These are phyloP conservation scores for Mus spicilegus DNA, from an alignment of 2,113 vertebrate species.

Conservation along the genomic window DNA sequence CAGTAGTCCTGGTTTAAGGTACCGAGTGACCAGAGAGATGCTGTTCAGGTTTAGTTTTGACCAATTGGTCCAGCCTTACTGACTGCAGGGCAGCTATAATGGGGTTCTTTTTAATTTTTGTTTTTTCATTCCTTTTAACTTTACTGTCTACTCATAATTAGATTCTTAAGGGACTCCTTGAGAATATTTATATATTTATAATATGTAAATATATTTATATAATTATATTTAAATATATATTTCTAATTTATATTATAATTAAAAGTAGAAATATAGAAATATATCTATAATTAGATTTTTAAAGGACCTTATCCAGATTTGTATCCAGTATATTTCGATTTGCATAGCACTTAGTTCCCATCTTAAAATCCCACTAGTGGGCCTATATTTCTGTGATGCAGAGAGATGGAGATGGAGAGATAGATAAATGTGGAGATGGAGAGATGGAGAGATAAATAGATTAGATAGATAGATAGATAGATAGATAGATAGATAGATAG, in stretches of 20 bases:
- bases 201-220: too few relatives aligned
- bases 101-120: neutral
- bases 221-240: too few relatives aligned
- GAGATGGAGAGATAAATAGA: neutral
- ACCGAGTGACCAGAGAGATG: neutral
- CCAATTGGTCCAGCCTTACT: rapidly evolving
- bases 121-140: neutral
- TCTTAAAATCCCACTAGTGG: neutral
- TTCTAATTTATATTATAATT: too few relatives aligned
- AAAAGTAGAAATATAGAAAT: too few relatives aligned
- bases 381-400: neutral
- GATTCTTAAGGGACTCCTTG: neutral
- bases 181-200: neutral
- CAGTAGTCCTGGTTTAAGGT: neutral
- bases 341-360: neutral
- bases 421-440: neutral
- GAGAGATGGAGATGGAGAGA: neutral
- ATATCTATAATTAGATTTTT: neutral
- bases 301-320: neutral
- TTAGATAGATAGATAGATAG: neutral
- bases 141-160: neutral
- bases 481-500: neutral
- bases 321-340: neutral
- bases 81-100: neutral
- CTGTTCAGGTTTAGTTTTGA: neutral